These are phyloP conservation scores for Abrostola tripartita DNA, from an alignment of 2,888 invertebrate species.

Conservation along the genomic window DNA sequence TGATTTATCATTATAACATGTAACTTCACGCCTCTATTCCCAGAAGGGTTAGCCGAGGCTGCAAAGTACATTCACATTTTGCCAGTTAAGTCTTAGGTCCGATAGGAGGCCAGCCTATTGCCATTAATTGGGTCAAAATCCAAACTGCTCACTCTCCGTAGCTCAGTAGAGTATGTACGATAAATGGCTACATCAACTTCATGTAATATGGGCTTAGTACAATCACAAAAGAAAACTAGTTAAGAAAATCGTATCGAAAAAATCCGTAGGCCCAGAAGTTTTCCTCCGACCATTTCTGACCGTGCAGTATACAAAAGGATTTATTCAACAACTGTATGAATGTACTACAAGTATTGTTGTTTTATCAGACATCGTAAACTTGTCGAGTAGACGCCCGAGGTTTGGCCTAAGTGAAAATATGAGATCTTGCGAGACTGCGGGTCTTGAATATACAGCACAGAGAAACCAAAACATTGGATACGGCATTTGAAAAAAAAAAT, in stretches of 20 bases:
- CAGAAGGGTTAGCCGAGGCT: no score
- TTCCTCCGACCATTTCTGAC: constrained; percentile 13
- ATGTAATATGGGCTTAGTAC: neutral
- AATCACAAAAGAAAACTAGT: neutral
- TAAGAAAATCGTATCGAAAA: constrained; percentile 16
- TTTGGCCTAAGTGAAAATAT: constrained; percentile 70
- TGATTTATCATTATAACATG: no score
- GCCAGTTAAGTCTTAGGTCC: no score
- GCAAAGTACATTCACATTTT: no score
- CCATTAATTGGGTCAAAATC: no score
- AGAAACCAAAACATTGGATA: constrained; percentile 29
- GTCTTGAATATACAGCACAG: constrained; percentile 48
- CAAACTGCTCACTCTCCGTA: no score
- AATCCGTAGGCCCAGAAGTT: neutral
- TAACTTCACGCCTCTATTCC: no score
- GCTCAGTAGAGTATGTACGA: no score
- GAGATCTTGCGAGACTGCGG: constrained; percentile 58
- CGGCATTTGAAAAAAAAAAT: constrained; percentile 8
- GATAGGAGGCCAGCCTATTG: no score
- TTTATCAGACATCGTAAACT: constrained; percentile 66
- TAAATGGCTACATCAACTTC: no score
- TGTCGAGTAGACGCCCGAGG: constrained; percentile 61
- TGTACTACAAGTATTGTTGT: constrained; percentile 34
- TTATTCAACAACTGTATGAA: constrained; percentile 36
- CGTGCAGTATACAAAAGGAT: constrained; percentile 30